Conservation (phyloP, 2,888 invertebrate species). For the Nemurella pictetii region DNA sequence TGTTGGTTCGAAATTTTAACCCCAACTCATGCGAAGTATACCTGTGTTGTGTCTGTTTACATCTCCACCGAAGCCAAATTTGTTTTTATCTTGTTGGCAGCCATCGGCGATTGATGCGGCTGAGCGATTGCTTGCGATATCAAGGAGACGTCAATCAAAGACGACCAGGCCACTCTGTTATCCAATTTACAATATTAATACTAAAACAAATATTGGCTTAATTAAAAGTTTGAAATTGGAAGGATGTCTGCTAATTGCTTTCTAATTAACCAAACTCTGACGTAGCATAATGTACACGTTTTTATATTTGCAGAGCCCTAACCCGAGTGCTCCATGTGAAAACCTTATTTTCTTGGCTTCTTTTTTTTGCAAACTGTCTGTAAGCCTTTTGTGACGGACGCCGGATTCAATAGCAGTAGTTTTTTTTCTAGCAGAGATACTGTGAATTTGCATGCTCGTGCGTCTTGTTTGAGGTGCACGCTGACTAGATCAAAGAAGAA, state of each 20-base stretch:
- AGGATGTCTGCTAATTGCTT: slow-evolving; percentile 16
- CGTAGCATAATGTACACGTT: neutral
- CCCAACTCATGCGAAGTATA: too few species aligned
- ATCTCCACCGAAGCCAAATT: too few species aligned
- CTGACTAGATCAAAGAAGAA: neutral
- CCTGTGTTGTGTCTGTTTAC: too few species aligned
- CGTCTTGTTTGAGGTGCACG: neutral
- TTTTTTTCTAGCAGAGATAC: neutral
- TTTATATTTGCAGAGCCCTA: neutral
- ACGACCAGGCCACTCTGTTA: neutral
- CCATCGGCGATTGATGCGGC: neutral
- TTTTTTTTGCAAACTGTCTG: neutral
- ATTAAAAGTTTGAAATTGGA: neutral
- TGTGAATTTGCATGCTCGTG: neutral
- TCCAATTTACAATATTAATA: neutral
- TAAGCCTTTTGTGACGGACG: neutral
- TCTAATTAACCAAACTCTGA: neutral
- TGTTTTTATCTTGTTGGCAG: neutral
- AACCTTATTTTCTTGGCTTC: neutral
- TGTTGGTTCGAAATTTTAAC: too few species aligned
- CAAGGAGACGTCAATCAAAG: neutral
- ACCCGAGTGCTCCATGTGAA: neutral
- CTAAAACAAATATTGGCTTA: slow-evolving; percentile 4
- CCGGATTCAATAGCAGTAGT: neutral
- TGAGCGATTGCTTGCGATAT: neutral